phyloP scores from a whole-genome alignment of 2,113 vertebrate species.

The Mormoops blainvillei region DNA sequence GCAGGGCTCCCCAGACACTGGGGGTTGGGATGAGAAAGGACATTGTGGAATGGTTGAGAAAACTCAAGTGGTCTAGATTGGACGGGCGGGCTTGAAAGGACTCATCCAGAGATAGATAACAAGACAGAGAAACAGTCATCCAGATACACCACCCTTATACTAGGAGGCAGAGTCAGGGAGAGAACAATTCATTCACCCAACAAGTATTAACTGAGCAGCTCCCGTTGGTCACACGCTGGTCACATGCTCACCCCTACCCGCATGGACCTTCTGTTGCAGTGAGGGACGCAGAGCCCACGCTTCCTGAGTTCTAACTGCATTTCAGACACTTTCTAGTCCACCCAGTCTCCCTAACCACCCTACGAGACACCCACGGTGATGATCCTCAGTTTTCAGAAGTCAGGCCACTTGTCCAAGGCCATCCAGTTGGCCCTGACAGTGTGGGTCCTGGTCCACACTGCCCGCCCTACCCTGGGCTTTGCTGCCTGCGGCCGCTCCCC shows the following conservation, averaged over 20 bases:
- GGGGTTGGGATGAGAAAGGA: not conserved
- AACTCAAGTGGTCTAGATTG: not conserved
- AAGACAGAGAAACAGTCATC: not conserved
- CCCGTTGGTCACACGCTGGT: fast-evolving
- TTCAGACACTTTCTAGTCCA: not conserved
- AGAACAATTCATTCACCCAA: not conserved
- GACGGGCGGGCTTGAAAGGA: not conserved
- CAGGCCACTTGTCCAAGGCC: not conserved
- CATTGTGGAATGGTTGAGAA: not conserved
- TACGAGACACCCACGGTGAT: not conserved
- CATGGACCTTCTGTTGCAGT: not conserved
- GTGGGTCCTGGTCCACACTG: too few species aligned
- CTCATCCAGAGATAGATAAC: not conserved
- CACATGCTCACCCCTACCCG: not conserved
- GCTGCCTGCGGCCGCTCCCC: not conserved
- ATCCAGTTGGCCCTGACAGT: not conserved
- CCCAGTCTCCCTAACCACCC: fast-evolving
- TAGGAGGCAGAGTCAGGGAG: not conserved
- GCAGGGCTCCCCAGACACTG: not conserved
- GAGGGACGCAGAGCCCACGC: not conserved
- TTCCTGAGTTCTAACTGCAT: not conserved
- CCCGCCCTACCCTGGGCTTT: not conserved
- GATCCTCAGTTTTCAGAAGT: not conserved
- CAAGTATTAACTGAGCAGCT: not conserved
- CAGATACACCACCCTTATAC: fast-evolving